Conservation (phyloP, 2,113 vertebrate genomes). For the Apus apus region DNA sequence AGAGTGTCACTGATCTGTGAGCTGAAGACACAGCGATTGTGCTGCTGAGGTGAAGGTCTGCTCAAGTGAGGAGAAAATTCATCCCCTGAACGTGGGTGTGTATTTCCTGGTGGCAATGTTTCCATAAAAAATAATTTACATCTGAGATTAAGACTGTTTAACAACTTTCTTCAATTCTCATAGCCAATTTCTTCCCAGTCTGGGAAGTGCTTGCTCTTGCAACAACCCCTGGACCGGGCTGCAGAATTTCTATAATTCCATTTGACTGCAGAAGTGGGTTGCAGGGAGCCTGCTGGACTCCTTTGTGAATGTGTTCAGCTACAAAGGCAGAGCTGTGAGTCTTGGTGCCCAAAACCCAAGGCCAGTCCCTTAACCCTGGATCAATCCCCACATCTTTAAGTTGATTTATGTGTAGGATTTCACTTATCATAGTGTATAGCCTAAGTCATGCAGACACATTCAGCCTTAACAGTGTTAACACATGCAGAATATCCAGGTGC, state of each 20-base stretch:
- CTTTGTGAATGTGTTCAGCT: background rate
- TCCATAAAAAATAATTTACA: background rate
- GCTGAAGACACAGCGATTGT: background rate
- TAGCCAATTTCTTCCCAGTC: background rate
- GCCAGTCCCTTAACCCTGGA: background rate
- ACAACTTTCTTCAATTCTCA: background rate
- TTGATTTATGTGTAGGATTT: background rate
- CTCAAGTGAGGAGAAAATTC: background rate
- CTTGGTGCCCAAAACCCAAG: background rate
- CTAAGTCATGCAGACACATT: background rate
- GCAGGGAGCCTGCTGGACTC: background rate
- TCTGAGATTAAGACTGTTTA: background rate
- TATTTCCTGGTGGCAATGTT: background rate
- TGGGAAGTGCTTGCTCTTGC: background rate
- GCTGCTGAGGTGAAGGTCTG: background rate
- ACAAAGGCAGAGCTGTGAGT: background rate
- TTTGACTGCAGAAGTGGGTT: background rate
- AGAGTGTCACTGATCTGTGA: background rate
- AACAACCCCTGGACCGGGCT: background rate
- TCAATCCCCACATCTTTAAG: background rate
- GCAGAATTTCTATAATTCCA: background rate
- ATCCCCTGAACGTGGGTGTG: background rate
- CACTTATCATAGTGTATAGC: background rate
- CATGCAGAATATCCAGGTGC: rapidly evolving
- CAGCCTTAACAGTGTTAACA: background rate